Conservation (phyloP, 2,797 vertebrate genomes). For the Channa striata region DNA sequence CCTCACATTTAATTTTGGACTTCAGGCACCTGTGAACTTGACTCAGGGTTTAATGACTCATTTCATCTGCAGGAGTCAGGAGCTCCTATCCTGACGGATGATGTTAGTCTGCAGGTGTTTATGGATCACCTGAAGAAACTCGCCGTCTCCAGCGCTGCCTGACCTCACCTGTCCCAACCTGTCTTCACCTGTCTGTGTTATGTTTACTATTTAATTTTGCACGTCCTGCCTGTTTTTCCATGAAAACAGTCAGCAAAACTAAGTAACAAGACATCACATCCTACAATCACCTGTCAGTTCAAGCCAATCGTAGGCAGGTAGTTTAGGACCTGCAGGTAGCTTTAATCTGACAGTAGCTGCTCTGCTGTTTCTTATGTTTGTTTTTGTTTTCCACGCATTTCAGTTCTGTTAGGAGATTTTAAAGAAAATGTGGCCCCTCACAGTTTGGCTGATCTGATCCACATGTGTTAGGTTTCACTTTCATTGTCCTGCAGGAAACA, state of each 20-base stretch:
- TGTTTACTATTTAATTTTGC: conserved; percentile 20
- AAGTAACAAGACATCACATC: not conserved
- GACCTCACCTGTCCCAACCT: not conserved
- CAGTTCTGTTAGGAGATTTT: not conserved
- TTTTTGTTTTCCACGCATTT: not conserved
- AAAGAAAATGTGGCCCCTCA: not conserved
- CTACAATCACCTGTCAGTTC: not conserved
- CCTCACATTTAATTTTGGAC: not conserved
- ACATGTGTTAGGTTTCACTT: no score
- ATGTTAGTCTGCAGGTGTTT: conserved; percentile 98
- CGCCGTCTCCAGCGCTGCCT: conserved; percentile 95
- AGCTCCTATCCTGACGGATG: conserved; percentile 96
- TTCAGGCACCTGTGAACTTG: not conserved
- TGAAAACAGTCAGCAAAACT: not conserved
- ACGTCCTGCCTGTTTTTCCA: conserved; percentile 35
- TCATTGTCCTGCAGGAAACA: no score
- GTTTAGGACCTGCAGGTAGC: no score
- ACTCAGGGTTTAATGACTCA: not conserved
- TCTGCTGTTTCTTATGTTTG: no score
- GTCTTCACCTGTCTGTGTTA: not conserved
- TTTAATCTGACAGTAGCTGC: no score
- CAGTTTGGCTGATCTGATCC: no score
- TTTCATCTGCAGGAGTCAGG: conserved; percentile 88
- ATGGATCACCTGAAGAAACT: conserved; percentile 99
- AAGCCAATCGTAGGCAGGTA: conserved; percentile 7